A percentile compares a stretch with the other conserved stretches of the same genome.
These are phyloP conservation scores for Carollia perspicillata DNA, from an alignment of 2,113 vertebrate genomes.

Conservation along the genomic window DNA sequence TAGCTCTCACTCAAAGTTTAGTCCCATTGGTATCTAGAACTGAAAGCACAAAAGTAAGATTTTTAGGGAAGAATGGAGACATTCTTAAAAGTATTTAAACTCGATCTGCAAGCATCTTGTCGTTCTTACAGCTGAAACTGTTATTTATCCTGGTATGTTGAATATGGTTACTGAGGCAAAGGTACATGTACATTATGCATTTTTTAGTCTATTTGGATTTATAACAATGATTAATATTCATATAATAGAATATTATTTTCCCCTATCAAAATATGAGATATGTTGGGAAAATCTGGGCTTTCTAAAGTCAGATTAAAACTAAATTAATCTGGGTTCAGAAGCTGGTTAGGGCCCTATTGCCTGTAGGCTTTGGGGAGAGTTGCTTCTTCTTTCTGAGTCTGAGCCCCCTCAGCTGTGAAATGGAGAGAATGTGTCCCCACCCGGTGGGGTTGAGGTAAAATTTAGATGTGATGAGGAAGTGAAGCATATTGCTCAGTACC, in stretches of 20 bases:
- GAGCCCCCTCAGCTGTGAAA: not conserved
- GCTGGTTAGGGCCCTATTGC: not conserved
- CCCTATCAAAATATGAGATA: not conserved
- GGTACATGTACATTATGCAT: not conserved
- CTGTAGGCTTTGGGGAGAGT: not conserved
- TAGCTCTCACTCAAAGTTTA: not conserved
- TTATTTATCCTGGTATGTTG: not conserved
- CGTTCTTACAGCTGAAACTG: not conserved
- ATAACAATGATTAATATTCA: slow-evolving; percentile 32
- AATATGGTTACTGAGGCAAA: not conserved
- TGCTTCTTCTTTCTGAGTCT: not conserved
- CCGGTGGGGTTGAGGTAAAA: not conserved
- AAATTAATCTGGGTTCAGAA: not conserved
- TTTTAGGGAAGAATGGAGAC: not conserved
- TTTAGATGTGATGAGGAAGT: not conserved
- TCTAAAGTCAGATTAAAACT: not conserved
- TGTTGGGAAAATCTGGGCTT: slow-evolving; percentile 7
- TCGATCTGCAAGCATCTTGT: not conserved
- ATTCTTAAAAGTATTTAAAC: slow-evolving; percentile 5
- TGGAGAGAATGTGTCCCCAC: not conserved
- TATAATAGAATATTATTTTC: not conserved
- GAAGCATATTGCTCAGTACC: not conserved
- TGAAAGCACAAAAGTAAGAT: not conserved
- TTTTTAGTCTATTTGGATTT: slow-evolving; percentile 7
- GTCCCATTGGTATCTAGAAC: not conserved